These are phyloP conservation scores for Caerostris extrusa DNA, from an alignment of 1,140 invertebrate species.

Conservation along the genomic window DNA sequence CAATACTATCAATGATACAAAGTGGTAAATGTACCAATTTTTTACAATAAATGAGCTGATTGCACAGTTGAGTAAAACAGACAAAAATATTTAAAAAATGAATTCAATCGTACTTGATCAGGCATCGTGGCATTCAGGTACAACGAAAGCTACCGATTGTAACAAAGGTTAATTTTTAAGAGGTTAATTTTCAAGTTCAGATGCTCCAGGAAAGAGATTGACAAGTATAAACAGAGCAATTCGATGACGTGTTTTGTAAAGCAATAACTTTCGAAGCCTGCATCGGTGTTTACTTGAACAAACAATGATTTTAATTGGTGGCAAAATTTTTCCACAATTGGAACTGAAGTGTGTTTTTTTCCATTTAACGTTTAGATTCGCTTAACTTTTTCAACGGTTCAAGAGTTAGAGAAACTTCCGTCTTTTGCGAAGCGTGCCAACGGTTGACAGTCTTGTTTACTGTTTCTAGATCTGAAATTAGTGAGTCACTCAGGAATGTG, in stretches of 20 bases:
- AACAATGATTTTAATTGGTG: not conserved
- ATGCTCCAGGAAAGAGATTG: not conserved
- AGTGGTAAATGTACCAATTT: too few species aligned
- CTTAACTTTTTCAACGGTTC: slow-evolving; percentile 31
- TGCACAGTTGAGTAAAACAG: too few species aligned
- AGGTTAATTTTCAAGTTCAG: not conserved
- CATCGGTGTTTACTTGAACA: not conserved
- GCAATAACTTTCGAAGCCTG: not conserved
- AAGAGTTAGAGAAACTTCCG: not conserved
- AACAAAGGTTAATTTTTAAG: not conserved
- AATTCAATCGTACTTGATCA: too few species aligned
- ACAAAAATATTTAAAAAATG: too few species aligned
- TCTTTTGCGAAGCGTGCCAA: not conserved
- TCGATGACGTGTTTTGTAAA: not conserved
- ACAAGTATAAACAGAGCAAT: not conserved
- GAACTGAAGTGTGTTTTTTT: not conserved
- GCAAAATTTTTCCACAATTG: slow-evolving; percentile 15
- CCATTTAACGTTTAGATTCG: not conserved
- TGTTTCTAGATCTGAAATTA: not conserved
- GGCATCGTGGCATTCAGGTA: too few species aligned
- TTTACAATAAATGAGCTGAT: too few species aligned
- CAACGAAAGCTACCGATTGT: too few species aligned
- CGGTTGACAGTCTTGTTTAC: not conserved
- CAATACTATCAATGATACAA: too few species aligned
- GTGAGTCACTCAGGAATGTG: not conserved